Evolutionary conservation across 2,797 vertebrate genomes (phyloP).

Genomic region (Xiphorhynchus erythropygius): DNA sequence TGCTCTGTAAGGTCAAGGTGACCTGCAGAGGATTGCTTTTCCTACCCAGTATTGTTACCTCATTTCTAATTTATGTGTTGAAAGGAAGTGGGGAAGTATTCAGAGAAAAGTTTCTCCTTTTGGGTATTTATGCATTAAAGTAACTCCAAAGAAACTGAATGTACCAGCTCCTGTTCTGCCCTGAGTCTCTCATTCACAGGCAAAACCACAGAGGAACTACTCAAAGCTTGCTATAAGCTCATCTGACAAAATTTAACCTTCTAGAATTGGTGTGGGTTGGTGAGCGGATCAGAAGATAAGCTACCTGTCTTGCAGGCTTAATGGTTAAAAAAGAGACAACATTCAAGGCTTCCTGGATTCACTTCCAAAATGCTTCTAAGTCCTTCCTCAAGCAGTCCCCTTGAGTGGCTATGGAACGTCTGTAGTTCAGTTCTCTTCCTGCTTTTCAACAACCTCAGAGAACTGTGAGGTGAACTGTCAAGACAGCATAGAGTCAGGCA

Average conservation of each 20-base stretch:
- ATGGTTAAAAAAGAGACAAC: not conserved
- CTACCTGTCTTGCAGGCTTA: not conserved
- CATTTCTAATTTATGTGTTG: not conserved
- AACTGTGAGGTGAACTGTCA: not conserved
- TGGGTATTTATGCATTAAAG: not conserved
- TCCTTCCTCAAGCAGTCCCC: not conserved
- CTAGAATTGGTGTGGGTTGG: not conserved
- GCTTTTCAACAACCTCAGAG: not conserved
- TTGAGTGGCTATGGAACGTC: not conserved
- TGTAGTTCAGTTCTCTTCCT: not conserved
- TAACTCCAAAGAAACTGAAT: not conserved
- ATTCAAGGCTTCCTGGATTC: not conserved
- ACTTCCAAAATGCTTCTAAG: not conserved
- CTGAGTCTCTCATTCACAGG: not conserved
- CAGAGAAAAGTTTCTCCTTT: not conserved
- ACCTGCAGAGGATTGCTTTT: not conserved
- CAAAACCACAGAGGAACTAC: not conserved
- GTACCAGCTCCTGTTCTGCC: not conserved
- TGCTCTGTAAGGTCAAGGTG: not conserved
- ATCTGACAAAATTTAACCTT: not conserved
- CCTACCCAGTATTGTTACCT: not conserved
- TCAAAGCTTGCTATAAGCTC: not conserved
- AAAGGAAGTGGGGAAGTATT: not conserved
- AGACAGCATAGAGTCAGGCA: not conserved
- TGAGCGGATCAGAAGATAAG: not conserved